Percentiles rank a stretch among this genome's conserved stretches.
Evolutionary conservation across 2,888 invertebrate genomes (phyloP).

Genomic region (Dyspetes luteomarginatus): DNA sequence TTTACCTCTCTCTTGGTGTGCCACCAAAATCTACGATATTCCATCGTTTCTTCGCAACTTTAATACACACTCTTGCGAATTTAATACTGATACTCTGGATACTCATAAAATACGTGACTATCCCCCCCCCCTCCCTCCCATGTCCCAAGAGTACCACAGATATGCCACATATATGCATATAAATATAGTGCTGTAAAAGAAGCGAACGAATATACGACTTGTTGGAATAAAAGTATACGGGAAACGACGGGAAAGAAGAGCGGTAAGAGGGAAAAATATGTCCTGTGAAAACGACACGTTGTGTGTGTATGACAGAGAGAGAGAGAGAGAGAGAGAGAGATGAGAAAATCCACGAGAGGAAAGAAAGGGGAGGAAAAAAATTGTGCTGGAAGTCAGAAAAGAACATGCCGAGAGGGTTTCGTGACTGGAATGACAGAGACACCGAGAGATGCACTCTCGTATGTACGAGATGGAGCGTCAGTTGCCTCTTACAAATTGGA

Average conservation of each 20-base stretch:
- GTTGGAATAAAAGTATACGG: conserved; percentile 36
- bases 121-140: no score
- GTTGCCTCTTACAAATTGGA: conserved; percentile 71
- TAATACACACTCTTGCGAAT: conserved; percentile 49
- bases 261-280: conserved; percentile 11
- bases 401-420: conserved; percentile 54
- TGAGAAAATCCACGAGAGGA: conserved; percentile 34
- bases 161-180: not conserved
- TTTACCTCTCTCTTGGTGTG: not conserved
- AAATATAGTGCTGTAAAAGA: not conserved
- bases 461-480: conserved; percentile 59
- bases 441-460: conserved; percentile 27
- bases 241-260: conserved; percentile 12
- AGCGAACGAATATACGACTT: conserved; percentile 23
- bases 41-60: conserved; percentile 32
- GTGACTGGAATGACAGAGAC: conserved; percentile 68
- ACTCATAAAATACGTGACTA: conserved; percentile 33
- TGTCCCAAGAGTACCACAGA: conserved; percentile 6
- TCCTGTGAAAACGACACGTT: conserved; percentile 37
- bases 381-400: conserved; percentile 60
- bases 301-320: not conserved
- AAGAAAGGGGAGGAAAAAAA: conserved; percentile 4
- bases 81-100: conserved; percentile 31
- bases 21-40: conserved; percentile 28
- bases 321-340: conserved; percentile 16